These are phyloP conservation scores for Eueremaeus valkanovi DNA, from an alignment of 2,888 invertebrate species.

Conservation along the genomic window DNA sequence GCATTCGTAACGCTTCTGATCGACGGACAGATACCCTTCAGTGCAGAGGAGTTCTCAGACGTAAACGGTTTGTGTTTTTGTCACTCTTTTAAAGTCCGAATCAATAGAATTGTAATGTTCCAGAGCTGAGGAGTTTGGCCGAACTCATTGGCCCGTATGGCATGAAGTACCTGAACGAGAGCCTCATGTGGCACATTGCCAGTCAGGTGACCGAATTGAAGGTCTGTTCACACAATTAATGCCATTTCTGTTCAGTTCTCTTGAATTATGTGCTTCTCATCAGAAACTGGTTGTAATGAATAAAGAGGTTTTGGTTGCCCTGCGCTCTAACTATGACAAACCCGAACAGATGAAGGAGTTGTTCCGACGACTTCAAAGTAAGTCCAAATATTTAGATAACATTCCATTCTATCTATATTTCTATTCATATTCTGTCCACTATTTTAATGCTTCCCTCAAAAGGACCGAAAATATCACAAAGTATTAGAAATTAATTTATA, in stretches of 20 bases:
- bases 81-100: no score
- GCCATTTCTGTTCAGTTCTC: neutral
- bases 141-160: conserved; percentile 98
- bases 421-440: neutral
- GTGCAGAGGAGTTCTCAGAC: conserved; percentile 97
- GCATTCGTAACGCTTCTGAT: conserved; percentile 86
- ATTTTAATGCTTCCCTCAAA: conserved; percentile 34
- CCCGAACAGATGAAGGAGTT: conserved; percentile 98
- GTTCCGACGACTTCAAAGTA: conserved; percentile 57
- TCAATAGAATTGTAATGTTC: no score
- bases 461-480: conserved; percentile 49
- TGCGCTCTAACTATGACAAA: conserved; percentile 96
- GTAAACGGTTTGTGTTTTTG: conserved; percentile 60
- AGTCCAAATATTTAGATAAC: neutral
- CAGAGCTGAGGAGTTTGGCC: conserved; percentile 86
- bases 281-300: conserved; percentile 77
- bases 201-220: conserved; percentile 96
- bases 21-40: conserved; percentile 87
- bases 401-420: no score
- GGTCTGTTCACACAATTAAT: conserved; percentile 49
- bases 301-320: conserved; percentile 81
- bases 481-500: conserved; percentile 42
- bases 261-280: conserved; percentile 38
- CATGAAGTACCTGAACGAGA: conserved; percentile 93
- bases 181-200: conserved; percentile 96